Base-by-base conservation (phyloP, 2,113 vertebrate genomes). In the Gymnobelideus leadbeateri region DNA sequence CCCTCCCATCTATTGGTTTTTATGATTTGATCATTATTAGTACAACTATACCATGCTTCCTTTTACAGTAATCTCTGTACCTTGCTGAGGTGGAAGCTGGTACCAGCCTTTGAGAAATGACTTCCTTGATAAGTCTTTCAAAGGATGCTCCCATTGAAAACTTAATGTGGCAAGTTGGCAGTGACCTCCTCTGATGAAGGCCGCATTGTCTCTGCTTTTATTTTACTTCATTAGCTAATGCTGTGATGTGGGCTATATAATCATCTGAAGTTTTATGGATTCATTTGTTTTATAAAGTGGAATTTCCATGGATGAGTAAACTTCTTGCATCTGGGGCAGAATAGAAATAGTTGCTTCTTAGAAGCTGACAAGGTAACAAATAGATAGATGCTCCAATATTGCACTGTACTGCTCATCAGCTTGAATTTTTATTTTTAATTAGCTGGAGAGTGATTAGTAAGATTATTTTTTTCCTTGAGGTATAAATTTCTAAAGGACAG, bases 381-480 rank as follows among this genome's bases (percentile, higher is more conserved):
- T 0, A 3, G 96, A 97, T 0, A 3, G 96, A 97, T 94, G 94
- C 91, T 97, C 96, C 90, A 97, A 93, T 95, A 96, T 97, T 50
- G 91, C 96, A 92, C 94, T 91, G 23, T 10, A 54, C 55, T 94
- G 95, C 94, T 98, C 95, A 92, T 96, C 96, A 95, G 94, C 94
- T 95, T 98, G 93, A 97, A 37, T 91, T 0, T 49, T 89, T 91
- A 51, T 97, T 98, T 98, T 97, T 98, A 98, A 98, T 98, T 98
- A 97, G 25, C 68, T 37, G 0, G 96, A 96, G 92, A 93, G 96
- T 95, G 93, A 95, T 93, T 89, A 94, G 84, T 95, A 96, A 96
- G 91, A 57, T 93, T 96, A 92, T 90, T 97, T 98, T 94, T 95
- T 57, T 93, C 91, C 94, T 97, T 95, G 96, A 97, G 92, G 95